phyloP scores from a whole-genome alignment of 2,888 invertebrate species.

The Troides aeacus region DNA sequence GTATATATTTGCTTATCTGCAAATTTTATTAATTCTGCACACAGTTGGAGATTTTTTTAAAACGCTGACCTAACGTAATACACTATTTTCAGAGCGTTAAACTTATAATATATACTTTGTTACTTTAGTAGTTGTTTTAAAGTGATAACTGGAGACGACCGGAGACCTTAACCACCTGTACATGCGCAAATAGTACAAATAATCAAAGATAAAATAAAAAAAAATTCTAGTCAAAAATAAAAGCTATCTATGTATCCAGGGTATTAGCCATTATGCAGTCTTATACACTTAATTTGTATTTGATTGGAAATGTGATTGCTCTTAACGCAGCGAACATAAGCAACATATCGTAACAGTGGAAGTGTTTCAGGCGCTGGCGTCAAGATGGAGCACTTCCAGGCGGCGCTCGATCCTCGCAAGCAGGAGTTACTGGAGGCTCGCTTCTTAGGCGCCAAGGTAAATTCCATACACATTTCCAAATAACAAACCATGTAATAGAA shows the following conservation, averaged over 20 bases:
- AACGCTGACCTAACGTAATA: no score
- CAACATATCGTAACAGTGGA: slow-evolving; percentile 7
- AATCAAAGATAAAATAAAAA: neutral
- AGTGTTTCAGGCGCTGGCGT: slow-evolving; percentile 88
- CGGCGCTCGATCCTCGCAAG: slow-evolving; percentile 98
- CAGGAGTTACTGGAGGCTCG: slow-evolving; percentile 99
- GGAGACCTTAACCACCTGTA: neutral
- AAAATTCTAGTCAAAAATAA: neutral
- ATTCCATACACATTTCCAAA: slow-evolving; percentile 54
- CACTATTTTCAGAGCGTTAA: no score
- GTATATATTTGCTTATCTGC: no score
- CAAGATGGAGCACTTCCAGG: slow-evolving; percentile 98
- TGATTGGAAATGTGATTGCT: neutral
- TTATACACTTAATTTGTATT: neutral
- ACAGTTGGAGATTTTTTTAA: no score
- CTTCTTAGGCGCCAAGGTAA: slow-evolving; percentile 97
- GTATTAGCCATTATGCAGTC: neutral
- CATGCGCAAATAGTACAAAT: neutral
- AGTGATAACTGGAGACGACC: neutral
- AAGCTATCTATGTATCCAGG: neutral
- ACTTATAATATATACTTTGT: no score
- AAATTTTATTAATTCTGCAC: no score
- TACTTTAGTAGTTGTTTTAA: neutral
- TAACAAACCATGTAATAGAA: neutral
- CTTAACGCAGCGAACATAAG: neutral